Percentiles rank a stretch among this genome's conserved stretches.
These are phyloP conservation scores for Callyntrura sp. DNA, from an alignment of 2,888 invertebrate genomes.

Conservation along the genomic window DNA sequence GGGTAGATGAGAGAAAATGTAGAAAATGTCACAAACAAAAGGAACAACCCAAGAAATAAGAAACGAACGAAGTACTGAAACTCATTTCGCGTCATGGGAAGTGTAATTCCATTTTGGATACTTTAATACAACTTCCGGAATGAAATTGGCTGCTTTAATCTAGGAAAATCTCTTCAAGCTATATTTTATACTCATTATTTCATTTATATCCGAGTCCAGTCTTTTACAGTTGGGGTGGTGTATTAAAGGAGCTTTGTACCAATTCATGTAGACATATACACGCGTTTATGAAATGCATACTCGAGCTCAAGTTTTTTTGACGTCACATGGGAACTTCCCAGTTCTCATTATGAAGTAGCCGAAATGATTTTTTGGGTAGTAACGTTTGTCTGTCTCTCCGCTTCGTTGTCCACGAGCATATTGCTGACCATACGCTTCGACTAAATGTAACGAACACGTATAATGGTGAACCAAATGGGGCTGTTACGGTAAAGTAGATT, in stretches of 20 bases:
- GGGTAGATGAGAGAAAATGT: not conserved
- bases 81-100: slow-evolving; percentile 64
- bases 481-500: no score
- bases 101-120: slow-evolving; percentile 72
- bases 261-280: not conserved
- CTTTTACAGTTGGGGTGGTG: not conserved
- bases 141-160: slow-evolving; percentile 78
- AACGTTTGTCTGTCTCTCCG: not conserved
- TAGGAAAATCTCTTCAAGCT: slow-evolving; percentile 71
- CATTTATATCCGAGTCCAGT: slow-evolving; percentile 13
- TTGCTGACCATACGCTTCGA: no score
- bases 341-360: slow-evolving; percentile 12
- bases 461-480: no score
- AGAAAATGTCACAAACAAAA: slow-evolving; percentile 4
- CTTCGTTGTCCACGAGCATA: no score
- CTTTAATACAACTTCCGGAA: slow-evolving; percentile 77
- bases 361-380: no score
- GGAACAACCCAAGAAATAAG: slow-evolving; percentile 25
- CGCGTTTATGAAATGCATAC: slow-evolving; percentile 9
- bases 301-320: slow-evolving; percentile 32
- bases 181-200: slow-evolving; percentile 71
- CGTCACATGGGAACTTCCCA: slow-evolving; percentile 33
- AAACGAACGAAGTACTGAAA: slow-evolving; percentile 40
- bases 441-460: no score
- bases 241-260: not conserved